Conservation (phyloP, 2,888 invertebrate species). For the Mythimna loreyi region DNA sequence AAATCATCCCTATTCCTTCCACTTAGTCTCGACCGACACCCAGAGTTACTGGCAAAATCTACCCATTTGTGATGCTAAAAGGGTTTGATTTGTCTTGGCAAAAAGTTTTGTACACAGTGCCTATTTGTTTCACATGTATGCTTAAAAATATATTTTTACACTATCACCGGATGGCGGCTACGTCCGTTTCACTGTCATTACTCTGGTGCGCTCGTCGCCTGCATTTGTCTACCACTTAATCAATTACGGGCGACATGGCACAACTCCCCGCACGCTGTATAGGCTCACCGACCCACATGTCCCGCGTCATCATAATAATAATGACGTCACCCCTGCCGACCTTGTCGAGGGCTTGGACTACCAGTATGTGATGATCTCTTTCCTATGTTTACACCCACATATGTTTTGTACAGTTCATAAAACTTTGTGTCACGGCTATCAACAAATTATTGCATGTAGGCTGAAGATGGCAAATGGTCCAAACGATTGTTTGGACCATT, state of each 20-base stretch:
- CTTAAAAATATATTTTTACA: slow-evolving; percentile 66
- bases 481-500: not conserved
- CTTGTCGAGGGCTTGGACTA: slow-evolving; percentile 80
- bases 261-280: slow-evolving; percentile 74
- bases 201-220: slow-evolving; percentile 51
- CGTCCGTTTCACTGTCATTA: slow-evolving; percentile 66
- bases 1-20: slow-evolving; percentile 52
- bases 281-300: slow-evolving; percentile 77
- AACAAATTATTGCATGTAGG: slow-evolving; percentile 15
- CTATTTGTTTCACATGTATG: slow-evolving; percentile 25
- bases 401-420: slow-evolving; percentile 53
- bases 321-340: slow-evolving; percentile 84
- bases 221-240: slow-evolving; percentile 78
- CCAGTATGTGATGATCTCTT: slow-evolving; percentile 76
- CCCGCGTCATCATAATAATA: slow-evolving; percentile 80
- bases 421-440: slow-evolving; percentile 39
- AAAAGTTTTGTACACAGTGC: slow-evolving; percentile 5
- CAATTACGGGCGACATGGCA: slow-evolving; percentile 76
- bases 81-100: slow-evolving; percentile 14
- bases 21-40: slow-evolving; percentile 7
- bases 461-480: too few species aligned
- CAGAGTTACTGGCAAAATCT: slow-evolving; percentile 1
- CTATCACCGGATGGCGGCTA: slow-evolving; percentile 73
- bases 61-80: slow-evolving; percentile 21
- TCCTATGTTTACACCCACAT: slow-evolving; percentile 78